phyloP scores from a whole-genome alignment of 2,888 invertebrate species.

The Steinernema carpocapsae region DNA sequence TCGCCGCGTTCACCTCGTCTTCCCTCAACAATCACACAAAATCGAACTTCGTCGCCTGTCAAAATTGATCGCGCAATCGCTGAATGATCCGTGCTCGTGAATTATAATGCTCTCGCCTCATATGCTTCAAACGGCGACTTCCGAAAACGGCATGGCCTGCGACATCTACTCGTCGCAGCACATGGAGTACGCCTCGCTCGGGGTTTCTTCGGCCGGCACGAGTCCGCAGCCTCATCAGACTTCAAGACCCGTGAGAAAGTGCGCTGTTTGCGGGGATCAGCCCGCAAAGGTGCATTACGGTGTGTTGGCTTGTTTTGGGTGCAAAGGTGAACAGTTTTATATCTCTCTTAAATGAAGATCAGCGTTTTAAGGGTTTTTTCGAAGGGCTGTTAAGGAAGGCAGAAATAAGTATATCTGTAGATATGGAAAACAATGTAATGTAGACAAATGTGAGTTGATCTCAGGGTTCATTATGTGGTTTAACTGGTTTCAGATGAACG shows the following conservation, averaged over 20 bases:
- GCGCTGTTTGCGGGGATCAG: conserved; percentile 63
- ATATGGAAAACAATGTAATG: conserved; percentile 60
- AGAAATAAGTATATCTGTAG: conserved; percentile 65
- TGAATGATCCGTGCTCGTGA: background rate
- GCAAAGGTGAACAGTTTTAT: conserved; percentile 28
- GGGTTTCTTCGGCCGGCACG: background rate
- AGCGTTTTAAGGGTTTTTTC: conserved; percentile 55
- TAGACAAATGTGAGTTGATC: conserved; percentile 56
- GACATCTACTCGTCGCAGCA: conserved; percentile 5
- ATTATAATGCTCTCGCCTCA: conserved; percentile 13
- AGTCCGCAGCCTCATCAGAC: conserved; percentile 19
- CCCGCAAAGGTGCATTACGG: conserved; percentile 66
- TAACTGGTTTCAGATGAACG: conserved; percentile 52
- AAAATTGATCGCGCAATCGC: background rate
- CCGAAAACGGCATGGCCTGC: conserved; percentile 17
- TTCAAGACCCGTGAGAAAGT: conserved; percentile 37
- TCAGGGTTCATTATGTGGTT: conserved; percentile 2
- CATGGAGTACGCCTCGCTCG: background rate
- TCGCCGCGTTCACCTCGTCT: conserved; percentile 3
- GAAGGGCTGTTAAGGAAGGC: conserved; percentile 65
- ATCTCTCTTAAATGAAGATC: background rate
- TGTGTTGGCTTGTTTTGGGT: conserved; percentile 62
- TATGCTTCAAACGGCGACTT: conserved; percentile 10
- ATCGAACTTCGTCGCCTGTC: no score
- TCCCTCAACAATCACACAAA: no score